These are phyloP conservation scores for Parazoanthus darwini DNA, from an alignment of 92 coral and sea anemone species.

Conservation along the genomic window DNA sequence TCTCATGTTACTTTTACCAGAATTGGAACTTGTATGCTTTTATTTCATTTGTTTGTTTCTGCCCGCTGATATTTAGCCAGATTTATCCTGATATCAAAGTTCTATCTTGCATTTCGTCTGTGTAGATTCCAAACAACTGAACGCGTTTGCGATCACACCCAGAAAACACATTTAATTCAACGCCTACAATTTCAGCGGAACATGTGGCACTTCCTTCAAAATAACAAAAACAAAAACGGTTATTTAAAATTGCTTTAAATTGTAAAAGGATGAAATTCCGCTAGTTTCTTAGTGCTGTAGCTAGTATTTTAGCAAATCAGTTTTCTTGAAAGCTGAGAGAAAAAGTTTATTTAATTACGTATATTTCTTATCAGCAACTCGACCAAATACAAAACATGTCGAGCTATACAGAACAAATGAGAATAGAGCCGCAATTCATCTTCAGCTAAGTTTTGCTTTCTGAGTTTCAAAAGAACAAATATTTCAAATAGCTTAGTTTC, in stretches of 20 bases:
- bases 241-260: background rate
- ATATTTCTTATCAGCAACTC: slow-evolving; percentile 32
- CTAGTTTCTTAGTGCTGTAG: background rate
- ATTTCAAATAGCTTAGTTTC: background rate
- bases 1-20: background rate
- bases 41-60: slow-evolving; percentile 3
- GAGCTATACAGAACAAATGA: slow-evolving; percentile 17
- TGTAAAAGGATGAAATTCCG: background rate
- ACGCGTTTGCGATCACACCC: slow-evolving; percentile 24
- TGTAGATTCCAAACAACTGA: slow-evolving; percentile 6
- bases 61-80: slow-evolving; percentile 26
- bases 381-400: slow-evolving; percentile 18
- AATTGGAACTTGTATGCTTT: background rate
- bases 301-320: background rate
- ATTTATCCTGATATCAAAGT: slow-evolving; percentile 17
- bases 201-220: background rate
- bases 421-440: background rate
- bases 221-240: background rate
- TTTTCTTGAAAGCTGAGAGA: slow-evolving; percentile 20
- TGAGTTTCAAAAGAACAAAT: background rate
- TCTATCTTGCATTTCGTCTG: slow-evolving; percentile 40
- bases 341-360: slow-evolving; percentile 32
- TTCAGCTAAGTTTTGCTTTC: background rate
- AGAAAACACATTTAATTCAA: background rate
- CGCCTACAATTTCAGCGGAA: background rate